phyloP scores from a whole-genome alignment of 2,888 invertebrate genomes.

The Rhopalosiphum nymphaeae region DNA sequence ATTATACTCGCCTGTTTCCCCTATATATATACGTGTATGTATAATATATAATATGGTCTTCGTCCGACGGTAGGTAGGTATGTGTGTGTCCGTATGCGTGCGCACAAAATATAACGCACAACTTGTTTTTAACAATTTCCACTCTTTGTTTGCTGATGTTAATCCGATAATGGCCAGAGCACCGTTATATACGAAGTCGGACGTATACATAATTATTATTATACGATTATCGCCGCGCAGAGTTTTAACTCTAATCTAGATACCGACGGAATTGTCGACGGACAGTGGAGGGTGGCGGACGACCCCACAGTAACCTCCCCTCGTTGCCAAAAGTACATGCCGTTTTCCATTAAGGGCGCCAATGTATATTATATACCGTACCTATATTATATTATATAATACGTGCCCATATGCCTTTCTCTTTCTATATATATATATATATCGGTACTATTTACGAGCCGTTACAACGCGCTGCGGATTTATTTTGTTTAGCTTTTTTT shows the following conservation, averaged over 20 bases:
- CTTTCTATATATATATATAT: not conserved
- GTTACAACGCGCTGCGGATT: not conserved
- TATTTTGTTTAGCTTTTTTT: not conserved
- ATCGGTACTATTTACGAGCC: not conserved
- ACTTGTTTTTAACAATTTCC: constrained; percentile 51
- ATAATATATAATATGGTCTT: not conserved
- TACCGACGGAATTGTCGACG: not conserved
- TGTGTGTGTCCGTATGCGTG: not conserved
- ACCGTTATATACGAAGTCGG: constrained; percentile 43
- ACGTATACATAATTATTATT: constrained; percentile 56
- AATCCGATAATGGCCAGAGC: constrained; percentile 52
- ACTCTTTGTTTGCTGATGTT: constrained; percentile 51
- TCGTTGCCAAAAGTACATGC: not conserved
- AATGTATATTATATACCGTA: not conserved
- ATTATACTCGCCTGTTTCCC: not conserved
- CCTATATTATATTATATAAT: not conserved
- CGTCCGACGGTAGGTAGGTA: not conserved
- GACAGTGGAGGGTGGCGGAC: not conserved
- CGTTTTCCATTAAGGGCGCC: constrained; percentile 34
- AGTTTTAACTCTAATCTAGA: constrained; percentile 46
- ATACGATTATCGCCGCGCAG: constrained; percentile 46
- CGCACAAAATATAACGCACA: constrained; percentile 7
- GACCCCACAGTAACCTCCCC: not conserved
- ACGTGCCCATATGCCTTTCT: not conserved
- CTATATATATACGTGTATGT: not conserved